Evolutionary conservation across 1,140 invertebrate species (phyloP), one percentile per base, ranked within the genome.

Genomic region (Pogonognathellus flavescens): DNA sequence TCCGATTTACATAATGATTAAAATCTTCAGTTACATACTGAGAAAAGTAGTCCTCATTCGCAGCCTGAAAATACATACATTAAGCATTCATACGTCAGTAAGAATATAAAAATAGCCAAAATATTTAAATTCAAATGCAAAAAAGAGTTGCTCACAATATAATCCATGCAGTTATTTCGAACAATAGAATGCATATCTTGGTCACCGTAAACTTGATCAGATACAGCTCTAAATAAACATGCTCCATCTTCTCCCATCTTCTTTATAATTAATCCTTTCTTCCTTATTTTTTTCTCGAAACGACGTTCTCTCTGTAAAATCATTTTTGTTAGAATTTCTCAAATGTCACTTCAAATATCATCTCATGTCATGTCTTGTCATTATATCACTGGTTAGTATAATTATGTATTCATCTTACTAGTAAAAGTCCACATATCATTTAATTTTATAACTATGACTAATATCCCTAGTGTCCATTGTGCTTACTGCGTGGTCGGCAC

Each of bases 1-100:
- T 96, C 22, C 97, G 92, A 89, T 93, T 93, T 16, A 98, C 93
- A 89, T 98, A 98, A 22, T 93, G 94, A 80, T 93, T 94, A 90
- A 98, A 97, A 91, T 98, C 96, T 91, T 98, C 97, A 2, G 97
- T 97, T 18, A 98, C 94, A 92, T 97, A 98, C 89, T 96, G 95
- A n/a, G 95, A 95, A 91, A 96, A 98, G 89, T 97, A 97, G 90
- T 98, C 97, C 66, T 93, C 92, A 91, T 98, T 98, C 89, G 95
- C 94, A 41, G 93, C 92, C 94, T 95, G 87, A 18, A 90, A 89
- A 87, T 83, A 86, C 80, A 91, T 90, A 89, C 31, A 41, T 50
- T n/a, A n/a, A 4, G 53, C 31, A 41, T 41, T 41, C 1, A 41
- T 41, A 41, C 6, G 31, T 82, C n/a, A 18, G 1, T 60, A 18